Evolutionary conservation across 2,888 invertebrate genomes (phyloP), one percentile per base, ranked within the genome.

Genomic region (Nemoura dubitans): DNA sequence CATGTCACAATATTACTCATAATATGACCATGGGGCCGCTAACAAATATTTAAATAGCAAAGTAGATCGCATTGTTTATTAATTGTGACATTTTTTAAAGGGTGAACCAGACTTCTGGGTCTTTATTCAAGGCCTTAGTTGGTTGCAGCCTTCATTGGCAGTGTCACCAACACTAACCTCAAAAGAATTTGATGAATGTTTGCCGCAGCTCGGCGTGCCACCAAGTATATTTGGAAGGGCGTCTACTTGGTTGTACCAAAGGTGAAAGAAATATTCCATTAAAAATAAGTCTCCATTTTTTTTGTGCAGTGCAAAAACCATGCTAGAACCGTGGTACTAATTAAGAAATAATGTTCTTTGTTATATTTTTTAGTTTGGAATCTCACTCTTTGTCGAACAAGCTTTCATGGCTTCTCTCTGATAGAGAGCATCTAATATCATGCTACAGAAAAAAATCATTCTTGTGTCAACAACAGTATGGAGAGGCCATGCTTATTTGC

Each of bases 401-500:
- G 89, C 90, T 95, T 76, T 94, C 94, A 7, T 93, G 94, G 92
- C 90, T 95, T 82, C 91, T 95, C 26, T 93, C 94, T 0, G 95
- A 95, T 90, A 93, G 93, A 89, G 93, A 93, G 87, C 93, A 95
- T 89, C 90, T 95, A 82, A 91, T 92, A 77, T 92, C 92, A 30
- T 95, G 94, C 89, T 94, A 94, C 88, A 92, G 92, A 88, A 90
- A 92, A 85, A 92, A 92, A 90, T 94, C 95, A 26, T 95, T 94
- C 90, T 90, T 95, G 86, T 92, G 94, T 83, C 94, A 94, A 89
- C 92, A 93, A 88, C 91, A 92, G 87, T 94, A 94, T 90, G 92
- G 94, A 21, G 94, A 94, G 89, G 94, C 94, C 0, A 92, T 94
- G 0, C 91, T 95, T 77, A 93, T 94, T 76, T 95, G 95, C 89